Percentiles rank a stretch among this genome's conserved stretches.
phyloP scores from a whole-genome alignment of 2,113 vertebrate species.

The Ascaphus truei region DNA sequence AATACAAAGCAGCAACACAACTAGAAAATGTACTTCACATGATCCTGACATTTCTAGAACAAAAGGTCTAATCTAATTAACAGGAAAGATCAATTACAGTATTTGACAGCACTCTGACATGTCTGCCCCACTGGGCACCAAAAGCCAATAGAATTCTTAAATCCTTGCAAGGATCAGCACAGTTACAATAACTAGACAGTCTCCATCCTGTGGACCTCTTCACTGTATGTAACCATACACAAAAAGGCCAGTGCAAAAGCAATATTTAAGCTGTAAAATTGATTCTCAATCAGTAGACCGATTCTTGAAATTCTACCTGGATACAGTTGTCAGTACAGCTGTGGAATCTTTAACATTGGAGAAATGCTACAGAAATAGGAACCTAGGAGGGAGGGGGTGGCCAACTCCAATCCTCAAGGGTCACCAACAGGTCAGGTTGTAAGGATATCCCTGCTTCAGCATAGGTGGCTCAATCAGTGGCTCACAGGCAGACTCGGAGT shows the following conservation, averaged over 20 bases:
- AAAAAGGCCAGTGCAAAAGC: neutral
- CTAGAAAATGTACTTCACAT: neutral
- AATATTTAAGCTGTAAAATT: neutral
- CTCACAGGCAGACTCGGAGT: too few relatives aligned
- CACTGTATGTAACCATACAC: neutral
- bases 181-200: neutral
- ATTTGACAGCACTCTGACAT: neutral
- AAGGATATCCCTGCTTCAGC: too few relatives aligned
- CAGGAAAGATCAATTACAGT: slow-evolving; percentile 2
- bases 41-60: slow-evolving; percentile 1
- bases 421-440: too few relatives aligned
- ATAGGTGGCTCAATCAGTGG: too few relatives aligned
- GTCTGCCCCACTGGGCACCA: neutral
- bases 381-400: too few relatives aligned
- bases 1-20: neutral
- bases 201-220: neutral
- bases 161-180: neutral
- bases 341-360: too few relatives aligned
- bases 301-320: neutral
- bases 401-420: too few relatives aligned
- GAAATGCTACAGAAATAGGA: too few relatives aligned
- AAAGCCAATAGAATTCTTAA: neutral
- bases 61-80: slow-evolving; percentile 15
- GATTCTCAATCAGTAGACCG: neutral
- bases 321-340: too few relatives aligned